phyloP scores from a whole-genome alignment of 1,140 invertebrate genomes.

The Apocrypta bakeri region DNA sequence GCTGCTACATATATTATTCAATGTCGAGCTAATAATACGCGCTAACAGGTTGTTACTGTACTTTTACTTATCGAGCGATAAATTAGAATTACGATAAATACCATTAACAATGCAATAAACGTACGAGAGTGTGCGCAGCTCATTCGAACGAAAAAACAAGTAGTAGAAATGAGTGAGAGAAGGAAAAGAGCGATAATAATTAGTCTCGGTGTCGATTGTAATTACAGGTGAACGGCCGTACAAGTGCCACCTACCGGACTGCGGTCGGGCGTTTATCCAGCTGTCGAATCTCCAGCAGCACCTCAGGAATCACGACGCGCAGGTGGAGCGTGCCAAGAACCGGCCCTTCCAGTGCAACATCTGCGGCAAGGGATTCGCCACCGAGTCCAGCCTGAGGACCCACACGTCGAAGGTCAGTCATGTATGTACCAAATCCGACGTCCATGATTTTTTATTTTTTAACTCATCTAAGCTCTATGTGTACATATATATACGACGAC shows the following conservation, averaged over 20 bases:
- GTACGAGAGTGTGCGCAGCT: not conserved
- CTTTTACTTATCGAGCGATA: not conserved
- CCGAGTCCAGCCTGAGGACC: constrained; percentile 94
- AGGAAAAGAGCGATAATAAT: not conserved
- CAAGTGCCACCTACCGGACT: constrained; percentile 96
- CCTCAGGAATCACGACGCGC: constrained; percentile 95
- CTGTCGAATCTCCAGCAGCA: constrained; percentile 98
- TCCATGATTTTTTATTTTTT: constrained; percentile 62
- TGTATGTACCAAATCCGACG: constrained; percentile 79
- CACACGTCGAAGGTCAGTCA: constrained; percentile 97
- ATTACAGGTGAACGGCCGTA: constrained; percentile 95
- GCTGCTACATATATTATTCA: not conserved
- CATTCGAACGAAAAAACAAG: too few species aligned
- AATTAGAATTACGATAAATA: too few species aligned
- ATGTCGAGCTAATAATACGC: not conserved
- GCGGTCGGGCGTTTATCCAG: constrained; percentile 97
- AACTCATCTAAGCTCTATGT: not conserved
- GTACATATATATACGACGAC: constrained; percentile 4
- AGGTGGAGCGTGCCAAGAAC: constrained; percentile 95
- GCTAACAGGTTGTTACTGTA: not conserved
- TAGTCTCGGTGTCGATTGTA: constrained; percentile 54
- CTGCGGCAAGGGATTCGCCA: constrained; percentile 97
- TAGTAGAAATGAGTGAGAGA: not conserved
- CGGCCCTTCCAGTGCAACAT: constrained; percentile 96
- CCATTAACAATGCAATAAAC: too few species aligned